Conservation (phyloP, 2,888 invertebrate species). For the Venusia cambrica region DNA sequence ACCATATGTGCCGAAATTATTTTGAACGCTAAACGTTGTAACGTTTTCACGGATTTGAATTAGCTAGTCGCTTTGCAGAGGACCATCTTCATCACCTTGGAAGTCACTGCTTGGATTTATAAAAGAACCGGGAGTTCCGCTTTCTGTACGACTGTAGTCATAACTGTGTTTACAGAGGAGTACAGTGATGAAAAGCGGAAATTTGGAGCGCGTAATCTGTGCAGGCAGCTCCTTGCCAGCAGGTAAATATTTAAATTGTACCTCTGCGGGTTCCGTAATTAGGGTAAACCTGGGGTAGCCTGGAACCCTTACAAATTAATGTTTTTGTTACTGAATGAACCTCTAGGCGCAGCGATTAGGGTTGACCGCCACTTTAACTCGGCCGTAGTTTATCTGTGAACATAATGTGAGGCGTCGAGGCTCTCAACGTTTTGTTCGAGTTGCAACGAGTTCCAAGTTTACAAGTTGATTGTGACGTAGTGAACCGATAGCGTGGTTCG, state of each 20-base stretch:
- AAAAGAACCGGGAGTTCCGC: too few species aligned
- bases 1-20: too few species aligned
- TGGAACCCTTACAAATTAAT: conserved; percentile 28
- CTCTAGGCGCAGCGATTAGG: conserved; percentile 24
- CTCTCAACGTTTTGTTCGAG: too few species aligned
- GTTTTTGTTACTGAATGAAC: conserved; percentile 29
- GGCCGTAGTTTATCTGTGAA: background rate
- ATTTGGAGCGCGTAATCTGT: conserved; percentile 30
- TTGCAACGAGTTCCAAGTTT: too few species aligned
- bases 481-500: too few species aligned
- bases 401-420: too few species aligned
- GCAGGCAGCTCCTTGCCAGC: conserved; percentile 23
- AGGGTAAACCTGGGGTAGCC: conserved; percentile 30
- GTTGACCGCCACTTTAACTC: conserved; percentile 22
- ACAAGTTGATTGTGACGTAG: too few species aligned
- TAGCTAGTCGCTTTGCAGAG: too few species aligned
- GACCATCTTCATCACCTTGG: too few species aligned
- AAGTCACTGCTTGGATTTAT: too few species aligned
- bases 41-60: too few species aligned
- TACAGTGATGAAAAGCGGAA: conserved; percentile 19
- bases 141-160: background rate
- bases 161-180: background rate
- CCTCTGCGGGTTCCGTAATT: conserved; percentile 29
- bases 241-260: conserved; percentile 32
- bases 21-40: too few species aligned